phyloP scores from a whole-genome alignment of 2,797 vertebrate genomes.

The Phalanger gymnotis region DNA sequence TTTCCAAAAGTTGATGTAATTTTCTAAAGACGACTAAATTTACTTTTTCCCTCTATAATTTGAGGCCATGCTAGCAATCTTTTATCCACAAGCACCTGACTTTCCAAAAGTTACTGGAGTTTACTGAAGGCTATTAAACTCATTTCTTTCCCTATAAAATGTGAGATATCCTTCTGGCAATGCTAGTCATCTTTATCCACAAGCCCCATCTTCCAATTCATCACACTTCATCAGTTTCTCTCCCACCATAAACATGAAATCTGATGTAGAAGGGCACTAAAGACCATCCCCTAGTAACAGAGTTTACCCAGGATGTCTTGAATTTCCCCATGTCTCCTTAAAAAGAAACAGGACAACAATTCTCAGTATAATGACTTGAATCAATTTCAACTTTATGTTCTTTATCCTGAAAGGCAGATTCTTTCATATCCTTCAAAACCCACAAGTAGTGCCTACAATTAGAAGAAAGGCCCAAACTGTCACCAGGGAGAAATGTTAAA shows the following conservation, averaged over 20 bases:
- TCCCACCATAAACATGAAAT: not conserved
- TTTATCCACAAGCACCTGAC: not conserved
- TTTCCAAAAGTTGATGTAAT: not conserved
- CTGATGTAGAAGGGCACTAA: not conserved
- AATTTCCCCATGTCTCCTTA: not conserved
- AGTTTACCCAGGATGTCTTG: not conserved
- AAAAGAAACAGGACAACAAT: not conserved
- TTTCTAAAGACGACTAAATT: not conserved
- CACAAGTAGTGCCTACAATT: not conserved
- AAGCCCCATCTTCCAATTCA: too few relatives aligned
- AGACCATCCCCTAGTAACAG: not conserved
- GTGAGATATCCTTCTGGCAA: not conserved
- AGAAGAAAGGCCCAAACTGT: not conserved
- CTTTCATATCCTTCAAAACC: not conserved
- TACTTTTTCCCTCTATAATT: not conserved
- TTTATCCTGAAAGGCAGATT: not conserved
- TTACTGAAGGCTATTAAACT: not conserved
- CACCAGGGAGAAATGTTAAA: not conserved
- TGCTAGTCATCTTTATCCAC: not conserved
- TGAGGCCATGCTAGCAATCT: not conserved
- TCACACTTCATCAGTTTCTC: not conserved
- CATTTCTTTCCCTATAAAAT: not conserved
- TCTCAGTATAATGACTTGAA: not conserved
- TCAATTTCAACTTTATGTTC: not conserved
- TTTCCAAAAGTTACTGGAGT: not conserved